Conservation (phyloP, 1,140 invertebrate genomes). For the Micrasema minimum region DNA sequence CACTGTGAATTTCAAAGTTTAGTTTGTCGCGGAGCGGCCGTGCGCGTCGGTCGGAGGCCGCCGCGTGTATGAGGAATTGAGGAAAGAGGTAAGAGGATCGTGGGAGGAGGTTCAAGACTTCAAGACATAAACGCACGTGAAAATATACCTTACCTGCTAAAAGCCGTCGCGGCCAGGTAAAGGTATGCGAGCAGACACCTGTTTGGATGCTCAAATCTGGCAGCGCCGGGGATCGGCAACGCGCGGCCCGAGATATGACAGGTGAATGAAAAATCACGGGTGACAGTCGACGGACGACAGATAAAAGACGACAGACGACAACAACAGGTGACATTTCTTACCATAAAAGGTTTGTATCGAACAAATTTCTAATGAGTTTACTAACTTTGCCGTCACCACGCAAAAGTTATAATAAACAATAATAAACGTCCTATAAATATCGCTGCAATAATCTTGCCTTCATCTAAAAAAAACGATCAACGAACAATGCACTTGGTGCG, state of each 20-base stretch:
- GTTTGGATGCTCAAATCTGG: slow-evolving; percentile 52
- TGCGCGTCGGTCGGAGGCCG: slow-evolving; percentile 22
- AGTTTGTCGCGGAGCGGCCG: slow-evolving; percentile 25
- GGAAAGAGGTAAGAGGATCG: slow-evolving; percentile 1
- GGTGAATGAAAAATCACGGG: no score
- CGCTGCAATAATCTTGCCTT: no score
- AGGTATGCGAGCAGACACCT: slow-evolving; percentile 45
- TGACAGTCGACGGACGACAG: background rate
- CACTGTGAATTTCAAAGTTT: slow-evolving; percentile 2
- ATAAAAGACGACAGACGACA: background rate
- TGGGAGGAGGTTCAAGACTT: background rate
- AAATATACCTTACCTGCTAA: slow-evolving; percentile 9
- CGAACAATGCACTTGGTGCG: no score
- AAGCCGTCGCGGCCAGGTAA: slow-evolving; percentile 1
- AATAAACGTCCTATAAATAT: no score
- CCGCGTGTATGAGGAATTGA: slow-evolving; percentile 12
- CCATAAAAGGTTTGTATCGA: no score
- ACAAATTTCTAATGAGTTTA: no score
- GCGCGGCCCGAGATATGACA: background rate
- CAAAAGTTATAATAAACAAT: no score
- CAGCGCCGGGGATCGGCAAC: slow-evolving; percentile 13
- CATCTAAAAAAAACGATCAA: no score
- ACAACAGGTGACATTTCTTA: no score
- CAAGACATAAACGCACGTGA: no score
- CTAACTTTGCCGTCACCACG: no score